Evolutionary conservation across 53 echinoderm and acorn worm genomes (phyloP).

Genomic region (Luidia sarsii): DNA sequence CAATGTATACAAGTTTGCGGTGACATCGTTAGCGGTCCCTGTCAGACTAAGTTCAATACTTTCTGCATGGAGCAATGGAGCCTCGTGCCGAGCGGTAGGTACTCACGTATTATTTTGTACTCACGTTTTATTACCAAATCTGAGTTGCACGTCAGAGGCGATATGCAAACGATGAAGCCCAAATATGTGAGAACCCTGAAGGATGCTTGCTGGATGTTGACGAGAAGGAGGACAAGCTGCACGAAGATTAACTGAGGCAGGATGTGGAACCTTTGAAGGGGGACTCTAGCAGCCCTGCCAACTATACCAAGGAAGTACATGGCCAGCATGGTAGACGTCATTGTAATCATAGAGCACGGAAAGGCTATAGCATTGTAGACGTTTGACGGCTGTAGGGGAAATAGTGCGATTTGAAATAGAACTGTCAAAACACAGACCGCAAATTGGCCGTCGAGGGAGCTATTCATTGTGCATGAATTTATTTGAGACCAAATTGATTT

Average conservation of each 20-base stretch:
- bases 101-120: neutral
- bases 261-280: neutral
- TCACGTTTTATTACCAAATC: slow-evolving; percentile 18
- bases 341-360: neutral
- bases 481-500: too few species aligned
- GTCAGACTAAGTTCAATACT: neutral
- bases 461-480: too few species aligned
- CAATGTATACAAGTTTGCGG: too few species aligned
- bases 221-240: neutral
- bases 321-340: neutral
- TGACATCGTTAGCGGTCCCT: neutral
- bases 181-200: neutral
- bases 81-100: neutral
- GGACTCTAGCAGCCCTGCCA: neutral
- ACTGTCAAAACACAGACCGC: too few species aligned
- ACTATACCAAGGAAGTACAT: neutral
- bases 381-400: neutral
- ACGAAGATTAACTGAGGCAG: neutral
- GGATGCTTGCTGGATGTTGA: neutral
- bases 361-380: neutral
- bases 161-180: neutral
- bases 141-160: neutral
- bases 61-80: neutral
- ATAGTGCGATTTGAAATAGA: too few species aligned
- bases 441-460: too few species aligned